These are phyloP conservation scores for Heterotis niloticus DNA, from an alignment of 2,113 vertebrate genomes.

Conservation along the genomic window DNA sequence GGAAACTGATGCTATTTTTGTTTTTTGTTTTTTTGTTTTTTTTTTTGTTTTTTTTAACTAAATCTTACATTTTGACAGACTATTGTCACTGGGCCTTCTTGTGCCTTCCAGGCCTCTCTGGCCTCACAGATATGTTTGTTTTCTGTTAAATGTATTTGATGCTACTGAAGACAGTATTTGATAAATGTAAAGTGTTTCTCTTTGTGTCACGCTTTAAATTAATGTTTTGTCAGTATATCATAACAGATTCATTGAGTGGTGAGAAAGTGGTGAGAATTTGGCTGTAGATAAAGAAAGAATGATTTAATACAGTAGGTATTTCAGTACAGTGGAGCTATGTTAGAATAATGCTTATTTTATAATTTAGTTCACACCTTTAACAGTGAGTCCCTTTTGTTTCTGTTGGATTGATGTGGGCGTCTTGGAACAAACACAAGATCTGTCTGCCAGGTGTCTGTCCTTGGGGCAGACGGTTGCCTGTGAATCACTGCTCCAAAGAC, in stretches of 20 bases:
- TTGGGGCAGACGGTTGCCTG: conserved; percentile 18
- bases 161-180: no score
- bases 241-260: no score
- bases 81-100: conserved; percentile 28
- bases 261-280: neutral
- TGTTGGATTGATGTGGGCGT: neutral
- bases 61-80: neutral
- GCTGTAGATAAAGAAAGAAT: neutral
- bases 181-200: no score
- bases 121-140: neutral
- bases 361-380: neutral
- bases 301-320: neutral
- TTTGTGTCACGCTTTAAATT: no score
- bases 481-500: conserved; percentile 15
- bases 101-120: neutral
- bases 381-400: neutral
- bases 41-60: neutral
- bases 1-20: no score
- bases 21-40: no score
- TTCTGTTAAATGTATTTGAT: no score
- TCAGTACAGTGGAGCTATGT: neutral
- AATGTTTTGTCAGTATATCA: no score
- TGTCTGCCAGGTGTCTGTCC: conserved; percentile 20
- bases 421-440: conserved; percentile 23
- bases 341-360: neutral